Evolutionary conservation across 2,113 vertebrate genomes (phyloP), one percentile per base, ranked within the genome.

Genomic region (Pygoscelis antarcticus): DNA sequence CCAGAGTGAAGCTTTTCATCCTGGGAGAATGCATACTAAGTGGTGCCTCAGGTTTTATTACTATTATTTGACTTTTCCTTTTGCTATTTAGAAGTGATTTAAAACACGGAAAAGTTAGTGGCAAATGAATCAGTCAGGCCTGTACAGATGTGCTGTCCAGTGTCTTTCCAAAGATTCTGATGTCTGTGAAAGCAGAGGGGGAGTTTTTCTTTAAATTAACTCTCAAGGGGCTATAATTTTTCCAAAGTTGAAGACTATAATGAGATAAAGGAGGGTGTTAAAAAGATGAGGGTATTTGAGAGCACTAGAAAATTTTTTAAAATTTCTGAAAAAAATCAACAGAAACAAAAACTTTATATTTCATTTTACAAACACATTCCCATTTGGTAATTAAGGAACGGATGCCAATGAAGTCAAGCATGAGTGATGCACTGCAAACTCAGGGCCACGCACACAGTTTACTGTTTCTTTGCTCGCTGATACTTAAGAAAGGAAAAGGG

Each of bases 381-480:
- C 10, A 62, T 5, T 57, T 49, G 21, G 17, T 57, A 75, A 70
- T 40, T 32, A 19, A 61, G n/a, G 55, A 72, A 30, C 44, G 13
- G 26, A 36, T 36, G 38, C 58, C 13, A 40, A 11, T 17, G 14
- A 57, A 80, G 54, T 23, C 44, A 64, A 72, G 44, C 47, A 30
- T 0, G 2, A 80, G n/a, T 1, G 38, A 47, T 2, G 19, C 44
- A 26, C 16, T 10, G 17, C 58, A 68, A 77, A 7, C 13, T 21
- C 54, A 20, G 34, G 22, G 40, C 16, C 23, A 5, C 0, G 5
- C 11, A 49, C n/a, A 55, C 2, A 16, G 16, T 47, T 85, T 8
- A 27, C 18, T 34, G 23, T 49, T 91, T 58, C 46, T 88, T 66
- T 85, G 47, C n/a, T 88, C 27, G 32, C 11, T 61, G 21, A 22